Evolutionary conservation across 2,797 vertebrate genomes (phyloP), one percentile per base, ranked within the genome.

Genomic region (Pangasius macronema): DNA sequence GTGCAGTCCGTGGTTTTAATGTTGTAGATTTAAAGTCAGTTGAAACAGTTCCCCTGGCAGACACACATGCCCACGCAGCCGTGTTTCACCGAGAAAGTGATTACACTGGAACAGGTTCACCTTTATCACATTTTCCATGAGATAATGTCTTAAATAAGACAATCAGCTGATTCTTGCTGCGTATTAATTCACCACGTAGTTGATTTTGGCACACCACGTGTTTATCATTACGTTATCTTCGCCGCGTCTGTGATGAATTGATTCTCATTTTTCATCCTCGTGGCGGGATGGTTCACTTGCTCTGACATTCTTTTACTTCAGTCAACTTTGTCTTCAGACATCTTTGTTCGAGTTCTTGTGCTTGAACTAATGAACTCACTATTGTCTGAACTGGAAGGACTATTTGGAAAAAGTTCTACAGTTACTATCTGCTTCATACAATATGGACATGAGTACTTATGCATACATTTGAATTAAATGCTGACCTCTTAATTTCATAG

Each of bases 31-130:
- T 65, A 46, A 33, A 68, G 63, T 83, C 46, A 83, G 80, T 61
- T 82, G 33, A 82, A 82, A 82, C 79, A n/a, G 63, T 83, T 83
- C 30, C 10, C 46, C 11, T 68, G 82, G 82, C 46, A 83, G 46
- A 53, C n/a, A 51, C 59, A 20, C 63, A 36, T 82, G 36, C 57
- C 39, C 36, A 10, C 27, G 33, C 24, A 81, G 57, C 57, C 57
- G 63, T 11, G 11, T 63, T 82, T 46, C 39, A 63, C 39, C n/a
- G n/a, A 83, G 46, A 67, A 68, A 53, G 80, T 63, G 80, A 82
- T 82, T 65, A 46, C 24, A 20, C 80, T 65, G 39, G 42, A 51
- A 51, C 42, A 83, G 4, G 18, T 68, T 83, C 39, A 82, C 9
- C 59, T 67, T 51, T 82, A 82, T 82, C 81, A 49, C 16, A 6